Evolutionary conservation across 2,888 invertebrate species (phyloP), one percentile per base, ranked within the genome.

Genomic region (Venustoraphidia nigricollis): DNA sequence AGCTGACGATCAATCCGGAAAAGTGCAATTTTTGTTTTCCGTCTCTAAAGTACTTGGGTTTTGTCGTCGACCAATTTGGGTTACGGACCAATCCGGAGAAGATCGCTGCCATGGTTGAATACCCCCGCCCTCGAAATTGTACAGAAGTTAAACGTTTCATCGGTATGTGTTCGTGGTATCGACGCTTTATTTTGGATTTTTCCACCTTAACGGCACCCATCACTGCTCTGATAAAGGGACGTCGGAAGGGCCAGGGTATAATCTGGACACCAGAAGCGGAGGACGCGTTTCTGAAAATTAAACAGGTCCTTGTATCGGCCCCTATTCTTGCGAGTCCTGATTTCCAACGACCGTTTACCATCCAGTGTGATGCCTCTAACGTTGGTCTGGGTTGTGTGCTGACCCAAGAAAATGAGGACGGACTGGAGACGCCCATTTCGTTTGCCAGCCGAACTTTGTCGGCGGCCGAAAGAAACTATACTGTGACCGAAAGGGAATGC

Each of bases 361-460:
- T 59, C 2, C 48, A 53, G 40, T 49, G 49, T 35, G 61, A 63
- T 51, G 61, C 60, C 10, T 54, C 54, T 6, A 45, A 49, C 34
- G 35, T 34, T 4, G 60, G 56, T 3, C 8, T 63, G 5, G 59
- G 58, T 1, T 58, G 53, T 9, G 57, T 63, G 1, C 44, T 57
- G 2, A 50, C 38, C 13, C 54, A 54, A 48, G 41, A 48, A 35
- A n/a, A n/a, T n/a, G 39, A 47, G 5, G 49, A 51, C n/a, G 54
- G 50, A n/a, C 17, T 43, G 8, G 56, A 57, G 44, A 41, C 46
- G n/a, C 41, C 45, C 6, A 47, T 54, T 10, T 49, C 51, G 3
- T 53, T 55, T 48, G 49, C 58, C 10, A 51, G 56, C 36, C 51
- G 59, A 4, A 50, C 58, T 1, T 43, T 61, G 0, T 54, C 52